Evolutionary conservation across 2,113 vertebrate species (phyloP).

Genomic region (Pavo muticus): DNA sequence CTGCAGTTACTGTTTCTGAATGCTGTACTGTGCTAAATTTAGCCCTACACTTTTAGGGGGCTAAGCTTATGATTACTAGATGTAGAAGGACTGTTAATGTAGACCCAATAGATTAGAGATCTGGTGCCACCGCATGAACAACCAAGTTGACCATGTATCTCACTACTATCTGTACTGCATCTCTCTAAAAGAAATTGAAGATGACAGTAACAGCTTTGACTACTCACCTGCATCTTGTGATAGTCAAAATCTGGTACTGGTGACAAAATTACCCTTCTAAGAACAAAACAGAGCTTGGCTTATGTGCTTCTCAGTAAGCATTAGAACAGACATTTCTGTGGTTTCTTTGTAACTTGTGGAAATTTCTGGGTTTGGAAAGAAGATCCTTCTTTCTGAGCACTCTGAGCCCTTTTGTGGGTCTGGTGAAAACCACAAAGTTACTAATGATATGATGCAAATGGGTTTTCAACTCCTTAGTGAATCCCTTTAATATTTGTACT

Average conservation of each 20-base stretch:
- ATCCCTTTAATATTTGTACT: neutral
- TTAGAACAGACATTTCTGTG: neutral
- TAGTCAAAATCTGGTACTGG: neutral
- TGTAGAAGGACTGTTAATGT: neutral
- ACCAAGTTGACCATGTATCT: fast-evolving
- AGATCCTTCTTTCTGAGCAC: neutral
- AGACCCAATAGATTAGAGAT: neutral
- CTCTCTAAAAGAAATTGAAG: neutral
- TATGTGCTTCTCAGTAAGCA: neutral
- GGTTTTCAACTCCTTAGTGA: neutral
- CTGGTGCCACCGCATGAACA: neutral
- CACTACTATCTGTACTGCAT: neutral
- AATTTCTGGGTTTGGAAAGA: neutral
- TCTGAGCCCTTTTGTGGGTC: neutral
- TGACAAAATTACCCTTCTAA: neutral
- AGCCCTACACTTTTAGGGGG: neutral
- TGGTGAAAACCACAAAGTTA: neutral
- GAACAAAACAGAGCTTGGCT: neutral
- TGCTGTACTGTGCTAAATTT: neutral
- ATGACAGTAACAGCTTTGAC: neutral
- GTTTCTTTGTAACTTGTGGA: neutral
- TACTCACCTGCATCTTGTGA: neutral
- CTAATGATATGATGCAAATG: neutral
- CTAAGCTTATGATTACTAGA: neutral
- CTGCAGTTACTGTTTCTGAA: neutral